A percentile compares a stretch with the other conserved stretches of the same genome.
Evolutionary conservation across 2,797 vertebrate species (phyloP).

Genomic region (Cichlasoma orientale): DNA sequence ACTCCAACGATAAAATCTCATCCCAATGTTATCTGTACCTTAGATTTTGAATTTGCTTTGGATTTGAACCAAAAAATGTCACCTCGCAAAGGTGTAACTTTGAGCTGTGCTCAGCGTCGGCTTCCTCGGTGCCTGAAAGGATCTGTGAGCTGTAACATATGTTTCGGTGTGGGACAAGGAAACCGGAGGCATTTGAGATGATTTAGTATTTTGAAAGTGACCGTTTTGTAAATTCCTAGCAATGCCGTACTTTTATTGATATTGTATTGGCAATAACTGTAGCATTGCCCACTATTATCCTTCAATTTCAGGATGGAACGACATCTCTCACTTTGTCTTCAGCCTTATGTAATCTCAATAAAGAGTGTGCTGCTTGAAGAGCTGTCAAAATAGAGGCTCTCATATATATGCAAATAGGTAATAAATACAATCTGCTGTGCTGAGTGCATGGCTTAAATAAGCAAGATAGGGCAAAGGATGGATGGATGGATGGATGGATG

Average conservation of each 20-base stretch:
- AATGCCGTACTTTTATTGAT: constrained; percentile 23
- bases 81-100: background rate
- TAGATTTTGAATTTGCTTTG: background rate
- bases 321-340: constrained; percentile 61
- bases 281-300: constrained; percentile 52
- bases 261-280: constrained; percentile 35
- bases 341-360: constrained; percentile 58
- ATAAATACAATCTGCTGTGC: constrained; percentile 74
- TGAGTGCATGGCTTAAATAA: constrained; percentile 71
- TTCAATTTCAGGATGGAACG: constrained; percentile 51
- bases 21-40: background rate
- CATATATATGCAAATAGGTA: constrained; percentile 75
- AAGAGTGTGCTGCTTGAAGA: constrained; percentile 53
- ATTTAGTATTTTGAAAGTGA: background rate
- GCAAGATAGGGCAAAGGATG: constrained; percentile 45
- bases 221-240: constrained; percentile 28
- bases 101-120: background rate
- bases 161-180: background rate
- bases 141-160: background rate
- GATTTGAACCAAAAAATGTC: background rate
- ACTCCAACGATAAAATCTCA: background rate
- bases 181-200: background rate
- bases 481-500: constrained; percentile 52
- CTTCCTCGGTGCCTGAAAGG: background rate
- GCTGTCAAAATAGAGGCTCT: constrained; percentile 55